phyloP scores from a whole-genome alignment of 2,888 invertebrate genomes.

The Hydrotaea cyrtoneurina region DNA sequence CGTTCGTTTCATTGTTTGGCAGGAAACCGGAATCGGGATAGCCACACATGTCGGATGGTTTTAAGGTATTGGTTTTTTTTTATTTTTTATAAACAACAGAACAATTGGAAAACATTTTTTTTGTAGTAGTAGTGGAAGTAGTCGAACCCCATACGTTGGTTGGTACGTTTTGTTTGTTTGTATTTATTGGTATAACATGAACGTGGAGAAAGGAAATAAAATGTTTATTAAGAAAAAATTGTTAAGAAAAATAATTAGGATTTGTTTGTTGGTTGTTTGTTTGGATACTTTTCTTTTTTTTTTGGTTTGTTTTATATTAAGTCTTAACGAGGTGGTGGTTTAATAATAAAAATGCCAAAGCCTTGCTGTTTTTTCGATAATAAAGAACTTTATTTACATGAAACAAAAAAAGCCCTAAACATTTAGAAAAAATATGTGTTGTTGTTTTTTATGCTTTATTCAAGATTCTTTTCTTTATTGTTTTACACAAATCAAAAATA shows the following conservation, averaged over 20 bases:
- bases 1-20: not conserved
- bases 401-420: constrained; percentile 55
- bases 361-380: constrained; percentile 61
- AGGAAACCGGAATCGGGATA: constrained; percentile 34
- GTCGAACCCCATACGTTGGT: not conserved
- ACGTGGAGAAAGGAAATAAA: constrained; percentile 40
- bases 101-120: not conserved
- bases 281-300: constrained; percentile 32
- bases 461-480: constrained; percentile 51
- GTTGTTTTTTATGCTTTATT: constrained; percentile 46
- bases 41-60: constrained; percentile 16
- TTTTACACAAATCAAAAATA: constrained; percentile 49
- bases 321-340: not conserved
- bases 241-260: constrained; percentile 25
- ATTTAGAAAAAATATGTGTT: constrained; percentile 39
- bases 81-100: constrained; percentile 24
- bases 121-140: not conserved
- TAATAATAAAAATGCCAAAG: constrained; percentile 69
- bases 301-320: not conserved
- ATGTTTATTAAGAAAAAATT: constrained; percentile 36
- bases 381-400: constrained; percentile 57
- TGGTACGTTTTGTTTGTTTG: not conserved
- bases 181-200: constrained; percentile 19
- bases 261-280: constrained; percentile 54
- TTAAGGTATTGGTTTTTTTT: not conserved